phyloP scores from a whole-genome alignment of 1,140 invertebrate species.

The Orius insidiosus region DNA sequence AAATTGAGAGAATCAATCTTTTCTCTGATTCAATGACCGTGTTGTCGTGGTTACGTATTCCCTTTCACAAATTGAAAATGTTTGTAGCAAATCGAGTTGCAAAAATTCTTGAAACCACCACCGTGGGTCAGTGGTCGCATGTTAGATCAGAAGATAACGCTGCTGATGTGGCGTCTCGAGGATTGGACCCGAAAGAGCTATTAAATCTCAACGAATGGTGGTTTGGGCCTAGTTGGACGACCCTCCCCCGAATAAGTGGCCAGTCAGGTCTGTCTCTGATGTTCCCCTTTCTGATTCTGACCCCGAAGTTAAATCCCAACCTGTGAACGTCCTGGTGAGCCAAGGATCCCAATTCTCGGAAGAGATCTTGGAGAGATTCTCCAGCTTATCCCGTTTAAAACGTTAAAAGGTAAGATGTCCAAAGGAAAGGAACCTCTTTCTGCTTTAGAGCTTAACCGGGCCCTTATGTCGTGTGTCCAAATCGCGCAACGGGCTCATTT shows the following conservation, averaged over 20 bases:
- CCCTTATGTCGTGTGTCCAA: not conserved
- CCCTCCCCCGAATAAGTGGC: not conserved
- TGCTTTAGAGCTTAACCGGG: not conserved
- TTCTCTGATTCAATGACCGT: constrained; percentile 19
- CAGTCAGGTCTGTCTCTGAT: not conserved
- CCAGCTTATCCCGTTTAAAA: too few relatives aligned
- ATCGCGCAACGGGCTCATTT: not conserved
- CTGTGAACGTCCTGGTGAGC: too few relatives aligned
- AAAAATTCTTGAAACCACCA: constrained; percentile 22
- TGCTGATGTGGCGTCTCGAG: constrained; percentile 27
- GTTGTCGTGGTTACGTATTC: constrained; percentile 21
- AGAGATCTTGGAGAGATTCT: too few relatives aligned
- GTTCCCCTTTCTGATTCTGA: too few relatives aligned
- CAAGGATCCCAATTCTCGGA: too few relatives aligned
- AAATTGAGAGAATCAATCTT: not conserved
- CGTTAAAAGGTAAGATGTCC: too few relatives aligned
- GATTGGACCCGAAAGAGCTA: constrained; percentile 19
- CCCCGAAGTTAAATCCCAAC: too few relatives aligned
- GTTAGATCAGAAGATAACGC: constrained; percentile 26
- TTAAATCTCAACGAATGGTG: constrained; percentile 18
- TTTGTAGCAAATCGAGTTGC: constrained; percentile 22
- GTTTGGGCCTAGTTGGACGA: constrained; percentile 10
- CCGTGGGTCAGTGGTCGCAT: constrained; percentile 25
- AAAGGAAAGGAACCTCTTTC: too few relatives aligned
- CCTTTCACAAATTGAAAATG: constrained; percentile 20